These are phyloP conservation scores for Desmophyllum pertusum DNA, from an alignment of 92 coral and sea anemone species.

Conservation along the genomic window DNA sequence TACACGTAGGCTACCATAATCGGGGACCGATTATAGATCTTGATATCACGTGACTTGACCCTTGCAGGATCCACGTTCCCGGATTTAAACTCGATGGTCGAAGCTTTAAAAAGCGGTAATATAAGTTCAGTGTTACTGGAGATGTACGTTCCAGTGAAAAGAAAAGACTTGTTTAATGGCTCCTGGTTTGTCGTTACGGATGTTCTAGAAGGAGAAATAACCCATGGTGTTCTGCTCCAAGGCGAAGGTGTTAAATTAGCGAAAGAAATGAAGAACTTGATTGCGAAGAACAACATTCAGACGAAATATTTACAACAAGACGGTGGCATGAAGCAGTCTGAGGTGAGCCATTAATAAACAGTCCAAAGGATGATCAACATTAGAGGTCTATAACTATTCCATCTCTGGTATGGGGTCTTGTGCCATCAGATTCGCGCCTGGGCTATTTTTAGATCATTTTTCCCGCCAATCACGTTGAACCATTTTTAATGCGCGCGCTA, in stretches of 20 bases:
- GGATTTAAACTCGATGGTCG: conserved; percentile 30
- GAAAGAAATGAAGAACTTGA: conserved; percentile 34
- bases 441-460: too few species aligned
- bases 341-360: conserved; percentile 4
- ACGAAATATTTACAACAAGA: neutral
- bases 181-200: conserved; percentile 56
- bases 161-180: conserved; percentile 60
- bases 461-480: too few species aligned
- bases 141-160: conserved; percentile 48
- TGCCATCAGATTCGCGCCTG: too few species aligned
- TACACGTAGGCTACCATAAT: too few species aligned
- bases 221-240: conserved; percentile 59
- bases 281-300: conserved; percentile 12
- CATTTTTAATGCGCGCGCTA: too few species aligned
- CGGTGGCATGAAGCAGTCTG: neutral
- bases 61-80: conserved; percentile 40
- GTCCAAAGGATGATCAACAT: neutral
- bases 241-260: conserved; percentile 57
- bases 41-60: neutral
- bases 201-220: conserved; percentile 36
- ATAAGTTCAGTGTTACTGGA: conserved; percentile 52
- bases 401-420: too few species aligned
- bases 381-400: too few species aligned
- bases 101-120: conserved; percentile 31
- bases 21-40: neutral